phyloP scores from a whole-genome alignment of 2,113 vertebrate genomes.

The Sclerurus mexicanus region DNA sequence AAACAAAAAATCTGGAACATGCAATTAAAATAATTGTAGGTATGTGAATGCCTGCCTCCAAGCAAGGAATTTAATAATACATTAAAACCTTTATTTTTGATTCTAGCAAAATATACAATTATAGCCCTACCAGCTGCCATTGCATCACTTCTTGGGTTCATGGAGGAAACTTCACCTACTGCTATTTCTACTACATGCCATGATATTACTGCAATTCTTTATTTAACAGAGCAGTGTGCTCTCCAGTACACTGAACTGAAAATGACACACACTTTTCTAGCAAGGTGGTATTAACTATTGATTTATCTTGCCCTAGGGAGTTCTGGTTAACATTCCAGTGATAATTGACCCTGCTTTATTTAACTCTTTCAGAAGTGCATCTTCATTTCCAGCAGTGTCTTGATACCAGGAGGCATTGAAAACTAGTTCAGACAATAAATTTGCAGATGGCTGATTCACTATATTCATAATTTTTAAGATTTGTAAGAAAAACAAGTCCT shows the following conservation, averaged over 20 bases:
- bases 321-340: slow-evolving; percentile 50
- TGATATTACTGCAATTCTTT: slow-evolving; percentile 66
- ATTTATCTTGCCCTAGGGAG: slow-evolving; percentile 52
- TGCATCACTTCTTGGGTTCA: slow-evolving; percentile 45
- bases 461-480: neutral
- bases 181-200: slow-evolving; percentile 39
- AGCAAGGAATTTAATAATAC: slow-evolving; percentile 81
- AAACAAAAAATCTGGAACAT: slow-evolving; percentile 81
- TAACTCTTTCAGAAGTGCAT: slow-evolving; percentile 22
- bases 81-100: slow-evolving; percentile 86
- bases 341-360: slow-evolving; percentile 34
- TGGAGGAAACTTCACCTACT: slow-evolving; percentile 55
- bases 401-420: neutral
- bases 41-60: slow-evolving; percentile 80
- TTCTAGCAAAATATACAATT: slow-evolving; percentile 86
- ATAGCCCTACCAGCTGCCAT: slow-evolving; percentile 73
- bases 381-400: neutral
- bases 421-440: neutral
- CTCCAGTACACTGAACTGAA: slow-evolving; percentile 37
- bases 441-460: neutral
- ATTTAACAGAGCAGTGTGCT: slow-evolving; percentile 63
- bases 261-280: neutral
- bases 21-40: slow-evolving; percentile 87
- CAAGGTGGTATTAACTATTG: slow-evolving; percentile 48
- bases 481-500: neutral